Base-by-base conservation (phyloP, 2,113 vertebrate genomes). In the Sander lucioperca region DNA sequence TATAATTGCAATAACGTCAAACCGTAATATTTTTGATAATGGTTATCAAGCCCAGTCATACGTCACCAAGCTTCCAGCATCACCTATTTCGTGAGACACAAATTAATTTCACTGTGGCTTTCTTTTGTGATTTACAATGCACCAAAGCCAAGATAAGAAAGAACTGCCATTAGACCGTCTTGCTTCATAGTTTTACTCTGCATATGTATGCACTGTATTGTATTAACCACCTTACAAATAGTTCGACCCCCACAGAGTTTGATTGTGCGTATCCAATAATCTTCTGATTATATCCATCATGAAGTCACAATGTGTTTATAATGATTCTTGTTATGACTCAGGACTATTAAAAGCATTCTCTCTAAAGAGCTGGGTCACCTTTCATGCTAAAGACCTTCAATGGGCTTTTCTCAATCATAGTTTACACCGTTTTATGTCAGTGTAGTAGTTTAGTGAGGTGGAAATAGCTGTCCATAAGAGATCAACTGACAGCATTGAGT, bases 401-500 rank as follows among this genome's bases (percentile, higher is more conserved):
- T 45, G 21, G 25, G 48, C 18, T 25, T 27, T 30, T 25, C 23
- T 36, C 16, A 51, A 48, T 59, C 58, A 59, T 7, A 61, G n/a
- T 70, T 53, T 47, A 18, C 50, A 51, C 33, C 54, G 23, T 62
- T 74, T 43, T n/a, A 51, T 16, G 63, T 51, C 14, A 2, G 69
- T 21, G 4, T 16, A 11, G 56, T 30, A n/a, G 64, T 66, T 77
- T 54, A 11, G n/a, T 33, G 11, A 39, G n/a, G 48, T 6, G 67
- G 76, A 69, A 83, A 86, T 70, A 66, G 59, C 56, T 63, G 53
- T 75, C 39, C 39, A 19, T 71, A 66, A 65, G 21, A 51, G 53
- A 59, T 76, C 45, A 61, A n/a, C 48, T 23, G 6, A 50, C 27
- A 65, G 5, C 59, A 56, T 11, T 57, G 64, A 62, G 58, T 67